These are phyloP conservation scores for Heliconius ismenius DNA, from an alignment of 2,888 invertebrate genomes.

Conservation along the genomic window DNA sequence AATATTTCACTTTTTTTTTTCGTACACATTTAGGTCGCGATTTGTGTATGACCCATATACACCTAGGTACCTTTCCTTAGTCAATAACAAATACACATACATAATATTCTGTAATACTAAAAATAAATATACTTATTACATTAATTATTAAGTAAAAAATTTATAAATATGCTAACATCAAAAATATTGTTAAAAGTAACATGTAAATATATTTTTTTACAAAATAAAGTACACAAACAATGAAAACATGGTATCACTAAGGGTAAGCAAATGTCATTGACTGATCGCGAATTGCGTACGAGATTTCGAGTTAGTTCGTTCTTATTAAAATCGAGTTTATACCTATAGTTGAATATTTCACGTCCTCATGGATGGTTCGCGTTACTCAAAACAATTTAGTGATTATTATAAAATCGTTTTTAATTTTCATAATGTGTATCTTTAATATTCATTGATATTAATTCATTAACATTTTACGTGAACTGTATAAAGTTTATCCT, in stretches of 20 bases:
- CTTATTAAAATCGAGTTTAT: constrained; percentile 7
- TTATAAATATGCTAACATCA: neutral
- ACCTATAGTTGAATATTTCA: constrained; percentile 35
- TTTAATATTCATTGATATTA: constrained; percentile 30
- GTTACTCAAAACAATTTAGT: constrained; percentile 19
- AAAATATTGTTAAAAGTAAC: neutral
- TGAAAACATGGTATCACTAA: constrained; percentile 11
- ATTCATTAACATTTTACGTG: constrained; percentile 16
- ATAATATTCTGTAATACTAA: too few species aligned
- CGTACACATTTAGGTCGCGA: too few species aligned
- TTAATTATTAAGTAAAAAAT: neutral
- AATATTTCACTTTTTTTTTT: too few species aligned
- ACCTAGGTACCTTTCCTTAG: too few species aligned
- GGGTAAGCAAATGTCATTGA: constrained; percentile 14
- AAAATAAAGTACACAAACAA: neutral
- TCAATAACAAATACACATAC: too few species aligned
- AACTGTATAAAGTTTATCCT: constrained; percentile 36
- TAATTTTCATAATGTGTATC: constrained; percentile 38
- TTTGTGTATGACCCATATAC: too few species aligned
- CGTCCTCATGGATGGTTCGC: constrained; percentile 27
- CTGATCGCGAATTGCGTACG: constrained; percentile 21
- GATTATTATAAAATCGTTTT: constrained; percentile 30
- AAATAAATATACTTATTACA: too few species aligned
- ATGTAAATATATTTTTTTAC: neutral
- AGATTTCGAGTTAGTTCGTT: constrained; percentile 8